Percentiles rank a stretch among this genome's conserved stretches.
Evolutionary conservation across 92 coral and sea anemone species (phyloP).

Genomic region (Heliopora coerulea): DNA sequence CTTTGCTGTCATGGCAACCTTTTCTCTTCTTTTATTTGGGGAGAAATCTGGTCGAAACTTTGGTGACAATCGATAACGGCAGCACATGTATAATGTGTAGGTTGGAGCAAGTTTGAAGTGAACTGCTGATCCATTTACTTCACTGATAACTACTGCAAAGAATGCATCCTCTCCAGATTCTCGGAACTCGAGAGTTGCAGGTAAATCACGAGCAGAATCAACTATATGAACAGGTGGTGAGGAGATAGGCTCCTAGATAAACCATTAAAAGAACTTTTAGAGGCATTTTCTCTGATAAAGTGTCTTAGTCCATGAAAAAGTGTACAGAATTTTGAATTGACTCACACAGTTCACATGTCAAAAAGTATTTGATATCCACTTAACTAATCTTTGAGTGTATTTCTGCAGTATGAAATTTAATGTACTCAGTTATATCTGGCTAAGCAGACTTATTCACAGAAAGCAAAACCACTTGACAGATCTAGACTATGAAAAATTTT

Average conservation of each 20-base stretch:
- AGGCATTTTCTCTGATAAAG: too few species aligned
- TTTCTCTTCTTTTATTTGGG: conserved; percentile 74
- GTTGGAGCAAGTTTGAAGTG: conserved; percentile 98
- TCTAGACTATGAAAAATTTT: too few species aligned
- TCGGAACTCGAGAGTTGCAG: conserved; percentile 86
- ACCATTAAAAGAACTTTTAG: too few species aligned
- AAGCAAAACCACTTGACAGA: too few species aligned
- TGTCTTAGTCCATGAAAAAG: too few species aligned
- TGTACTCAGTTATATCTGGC: too few species aligned
- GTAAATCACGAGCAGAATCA: conserved; percentile 67
- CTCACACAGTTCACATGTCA: too few species aligned
- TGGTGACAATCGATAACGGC: conserved; percentile 96
- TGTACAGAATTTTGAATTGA: too few species aligned
- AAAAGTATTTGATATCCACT: too few species aligned
- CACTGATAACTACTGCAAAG: conserved; percentile 96
- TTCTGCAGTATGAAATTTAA: too few species aligned
- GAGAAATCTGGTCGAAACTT: conserved; percentile 79
- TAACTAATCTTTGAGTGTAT: too few species aligned
- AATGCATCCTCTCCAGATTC: conserved; percentile 99
- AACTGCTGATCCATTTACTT: conserved; percentile 94
- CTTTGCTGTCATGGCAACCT: conserved; percentile 72
- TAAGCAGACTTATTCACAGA: too few species aligned
- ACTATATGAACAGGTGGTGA: conserved; percentile 44
- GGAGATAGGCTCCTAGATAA: not conserved
- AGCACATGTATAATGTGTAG: conserved; percentile 96